Percentiles rank a stretch among this genome's conserved stretches.
Conservation (phyloP, 2,797 vertebrate species). For the Megalops cyprinoides region DNA sequence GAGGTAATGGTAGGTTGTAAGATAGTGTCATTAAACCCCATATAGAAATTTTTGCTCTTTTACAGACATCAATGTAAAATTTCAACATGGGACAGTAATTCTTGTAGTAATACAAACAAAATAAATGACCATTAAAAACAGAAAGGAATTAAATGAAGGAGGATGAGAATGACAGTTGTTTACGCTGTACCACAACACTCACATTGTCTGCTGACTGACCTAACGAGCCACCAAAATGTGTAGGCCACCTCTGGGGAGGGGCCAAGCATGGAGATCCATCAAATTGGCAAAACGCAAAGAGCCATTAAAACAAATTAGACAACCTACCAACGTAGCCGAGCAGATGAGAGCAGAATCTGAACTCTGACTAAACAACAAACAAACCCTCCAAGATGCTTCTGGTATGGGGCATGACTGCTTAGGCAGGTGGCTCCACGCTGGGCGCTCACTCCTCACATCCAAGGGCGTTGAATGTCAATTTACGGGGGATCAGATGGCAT, state of each 20-base stretch:
- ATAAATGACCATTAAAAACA: not conserved
- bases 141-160: not conserved
- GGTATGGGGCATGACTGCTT: not conserved
- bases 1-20: not conserved
- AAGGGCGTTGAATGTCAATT: slow-evolving; percentile 1
- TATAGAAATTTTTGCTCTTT: not conserved
- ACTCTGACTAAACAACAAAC: not conserved
- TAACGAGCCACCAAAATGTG: not conserved
- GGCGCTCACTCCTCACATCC: not conserved
- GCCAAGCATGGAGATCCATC: too few species aligned
- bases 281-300: too few species aligned
- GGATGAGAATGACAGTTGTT: not conserved
- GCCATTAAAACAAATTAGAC: not conserved
- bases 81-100: slow-evolving; percentile 3
- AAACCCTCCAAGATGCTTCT: not conserved
- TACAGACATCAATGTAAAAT: not conserved
- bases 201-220: not conserved
- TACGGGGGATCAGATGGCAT: not conserved
- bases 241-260: not conserved
- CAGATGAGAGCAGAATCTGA: not conserved
- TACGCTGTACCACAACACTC: not conserved
- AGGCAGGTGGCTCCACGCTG: not conserved
- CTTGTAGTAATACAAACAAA: not conserved
- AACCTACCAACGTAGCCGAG: not conserved
- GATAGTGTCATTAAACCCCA: not conserved